Conservation (phyloP, 1,140 invertebrate species). For the Drosophila pseudoobscura region DNA sequence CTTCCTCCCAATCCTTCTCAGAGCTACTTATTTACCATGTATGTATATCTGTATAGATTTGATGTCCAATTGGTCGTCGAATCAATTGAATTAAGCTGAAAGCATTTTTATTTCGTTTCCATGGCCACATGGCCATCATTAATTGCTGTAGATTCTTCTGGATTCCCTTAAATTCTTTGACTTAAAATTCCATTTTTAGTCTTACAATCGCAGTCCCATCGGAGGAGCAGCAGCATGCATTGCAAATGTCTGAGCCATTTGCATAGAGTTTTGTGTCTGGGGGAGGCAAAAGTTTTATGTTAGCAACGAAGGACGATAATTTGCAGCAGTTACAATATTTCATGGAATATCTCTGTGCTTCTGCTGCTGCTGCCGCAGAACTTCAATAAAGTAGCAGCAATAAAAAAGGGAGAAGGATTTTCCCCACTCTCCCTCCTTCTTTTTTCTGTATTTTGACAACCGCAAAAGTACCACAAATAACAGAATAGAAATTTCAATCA, state of each 20-base stretch:
- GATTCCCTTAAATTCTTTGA: conserved; percentile 6
- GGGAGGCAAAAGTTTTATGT: conserved; percentile 58
- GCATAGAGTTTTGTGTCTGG: conserved; percentile 40
- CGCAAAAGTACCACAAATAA: conserved; percentile 45
- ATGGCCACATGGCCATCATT: conserved; percentile 35
- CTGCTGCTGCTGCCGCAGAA: conserved; percentile 26
- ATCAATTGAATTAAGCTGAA: conserved; percentile 36
- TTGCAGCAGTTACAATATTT: conserved; percentile 68
- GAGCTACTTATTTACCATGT: conserved; percentile 24
- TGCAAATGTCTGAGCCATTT: conserved; percentile 59
- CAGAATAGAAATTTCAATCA: conserved; percentile 23
- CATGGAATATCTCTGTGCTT: conserved; percentile 53
- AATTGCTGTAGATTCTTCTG: conserved; percentile 24
- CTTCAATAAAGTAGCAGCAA: conserved; percentile 55
- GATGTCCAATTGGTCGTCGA: conserved; percentile 9
- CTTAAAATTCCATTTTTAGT: conserved; percentile 29
- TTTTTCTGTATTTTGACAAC: conserved; percentile 53
- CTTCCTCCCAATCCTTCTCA: conserved; percentile 45
- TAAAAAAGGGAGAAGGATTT: conserved; percentile 51
- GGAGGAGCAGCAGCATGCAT: conserved; percentile 43
- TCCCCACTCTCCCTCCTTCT: not conserved
- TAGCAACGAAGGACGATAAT: conserved; percentile 69
- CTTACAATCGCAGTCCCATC: conserved; percentile 36
- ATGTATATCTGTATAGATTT: conserved; percentile 38
- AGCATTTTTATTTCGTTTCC: conserved; percentile 38